These are phyloP conservation scores for Hipparchia semele DNA, from an alignment of 2,888 invertebrate species.

Conservation along the genomic window DNA sequence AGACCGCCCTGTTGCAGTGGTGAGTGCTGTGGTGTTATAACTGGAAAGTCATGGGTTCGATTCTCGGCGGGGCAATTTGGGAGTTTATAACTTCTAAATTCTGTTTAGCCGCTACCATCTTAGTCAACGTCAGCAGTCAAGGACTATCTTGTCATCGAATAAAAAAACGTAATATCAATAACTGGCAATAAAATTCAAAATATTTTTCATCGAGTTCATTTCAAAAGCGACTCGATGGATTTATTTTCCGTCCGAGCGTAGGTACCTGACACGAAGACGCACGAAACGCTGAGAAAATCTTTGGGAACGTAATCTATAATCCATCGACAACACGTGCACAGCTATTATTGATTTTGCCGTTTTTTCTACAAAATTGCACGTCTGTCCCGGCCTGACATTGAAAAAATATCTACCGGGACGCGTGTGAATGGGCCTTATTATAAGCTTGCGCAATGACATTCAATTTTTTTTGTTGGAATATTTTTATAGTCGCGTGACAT, in stretches of 20 bases:
- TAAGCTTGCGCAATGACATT: conserved; percentile 80
- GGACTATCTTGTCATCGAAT: no score
- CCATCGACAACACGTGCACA: conserved; percentile 81
- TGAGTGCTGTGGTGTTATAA: no score
- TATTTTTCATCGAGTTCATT: background rate
- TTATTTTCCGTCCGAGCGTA: conserved; percentile 48
- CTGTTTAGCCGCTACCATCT: no score
- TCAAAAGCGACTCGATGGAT: conserved; percentile 47
- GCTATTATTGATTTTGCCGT: conserved; percentile 82
- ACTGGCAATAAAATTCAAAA: background rate
- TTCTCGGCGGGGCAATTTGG: no score
- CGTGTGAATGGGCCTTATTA: conserved; percentile 80
- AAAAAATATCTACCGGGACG: conserved; percentile 71
- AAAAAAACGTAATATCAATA: no score
- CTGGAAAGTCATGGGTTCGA: no score
- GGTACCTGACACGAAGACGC: conserved; percentile 68
- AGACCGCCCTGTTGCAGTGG: no score
- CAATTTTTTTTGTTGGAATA: conserved; percentile 58
- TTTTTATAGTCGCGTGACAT: conserved; percentile 69
- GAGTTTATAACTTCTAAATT: no score
- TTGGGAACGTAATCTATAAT: conserved; percentile 80
- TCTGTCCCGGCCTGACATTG: conserved; percentile 69
- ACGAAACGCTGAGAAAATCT: conserved; percentile 76
- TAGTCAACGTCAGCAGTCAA: no score
- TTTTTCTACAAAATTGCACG: conserved; percentile 81